phyloP scores from a whole-genome alignment of 2,888 invertebrate species.

The Cheilosia grossa region DNA sequence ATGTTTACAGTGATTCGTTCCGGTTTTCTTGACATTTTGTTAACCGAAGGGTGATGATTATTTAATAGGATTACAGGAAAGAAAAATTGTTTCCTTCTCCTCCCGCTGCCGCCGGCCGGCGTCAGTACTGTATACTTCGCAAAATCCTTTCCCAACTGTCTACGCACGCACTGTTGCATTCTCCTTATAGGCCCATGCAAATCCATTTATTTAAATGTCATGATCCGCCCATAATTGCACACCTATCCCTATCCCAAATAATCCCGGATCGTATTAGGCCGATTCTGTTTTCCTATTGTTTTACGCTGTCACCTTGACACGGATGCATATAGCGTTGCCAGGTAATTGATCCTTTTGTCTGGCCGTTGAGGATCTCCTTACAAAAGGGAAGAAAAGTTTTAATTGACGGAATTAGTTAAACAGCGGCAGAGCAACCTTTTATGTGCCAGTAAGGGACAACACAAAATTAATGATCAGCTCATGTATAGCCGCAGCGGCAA shows the following conservation, averaged over 20 bases:
- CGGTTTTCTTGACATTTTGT: slow-evolving; percentile 55
- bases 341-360: slow-evolving; percentile 57
- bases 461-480: slow-evolving; percentile 70
- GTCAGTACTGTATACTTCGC: slow-evolving; percentile 48
- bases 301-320: slow-evolving; percentile 66
- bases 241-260: slow-evolving; percentile 43
- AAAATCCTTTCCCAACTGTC: slow-evolving; percentile 62
- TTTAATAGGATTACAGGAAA: slow-evolving; percentile 63
- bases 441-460: slow-evolving; percentile 36
- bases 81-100: not conserved
- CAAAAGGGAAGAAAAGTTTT: slow-evolving; percentile 51
- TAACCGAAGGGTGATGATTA: slow-evolving; percentile 70
- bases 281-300: slow-evolving; percentile 52
- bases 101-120: slow-evolving; percentile 18
- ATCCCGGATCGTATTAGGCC: slow-evolving; percentile 54
- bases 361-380: slow-evolving; percentile 8
- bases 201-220: slow-evolving; percentile 66
- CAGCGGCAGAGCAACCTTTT: slow-evolving; percentile 65
- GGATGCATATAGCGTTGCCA: slow-evolving; percentile 31
- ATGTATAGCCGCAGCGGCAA: slow-evolving; percentile 10
- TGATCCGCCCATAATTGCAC: slow-evolving; percentile 71
- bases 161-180: slow-evolving; percentile 52
- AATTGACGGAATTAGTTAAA: slow-evolving; percentile 76
- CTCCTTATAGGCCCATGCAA: not conserved
- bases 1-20: slow-evolving; percentile 66